Base-by-base conservation (phyloP, 2,797 vertebrate species). In the Percopsis omiscomaycus region DNA sequence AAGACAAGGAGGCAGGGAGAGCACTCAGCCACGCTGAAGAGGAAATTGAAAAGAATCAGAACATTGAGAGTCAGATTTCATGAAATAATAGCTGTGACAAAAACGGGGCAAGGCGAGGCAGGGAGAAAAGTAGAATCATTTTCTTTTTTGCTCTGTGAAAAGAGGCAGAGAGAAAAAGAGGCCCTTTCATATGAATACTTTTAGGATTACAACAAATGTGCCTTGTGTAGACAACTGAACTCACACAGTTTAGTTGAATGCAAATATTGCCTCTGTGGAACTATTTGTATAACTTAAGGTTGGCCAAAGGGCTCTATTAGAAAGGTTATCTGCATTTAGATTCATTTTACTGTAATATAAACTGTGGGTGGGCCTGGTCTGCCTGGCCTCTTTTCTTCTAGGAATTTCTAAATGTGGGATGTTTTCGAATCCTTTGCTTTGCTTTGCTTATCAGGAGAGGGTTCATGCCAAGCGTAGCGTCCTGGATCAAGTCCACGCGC, bases 41-140 rank as follows among this genome's bases (percentile, higher is more conserved):
- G 93, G 92, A 94, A 94, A 94, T 92, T 93, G 93, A 94, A 93
- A 92, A 94, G 91, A 93, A 94, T 91, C 92, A 90, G 91, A 94
- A 92, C 91, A 88, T 89, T 91, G 84, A 83, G 94, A 88, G 88
- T 94, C 93, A 81, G 87, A 92, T 95, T 95, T 94, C 92, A 91
- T 91, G 90, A 94, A 95, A 94, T 94, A 94, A 94, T 93, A 91
- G 90, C 87, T 93, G 90, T 92, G 91, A 92, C 92, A 93, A 90
- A 80, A 86, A 73, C 83, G 84, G 88, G 90, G 86, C 84, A 89
- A 91, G 88, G 89, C 89, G 77, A 90, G 84, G 87, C 88, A 89
- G 84, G 81, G 75, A 82, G 90, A 89, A 94, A 93, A 93, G 88
- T 88, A 91, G 91, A 92, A 89, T 89, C 82, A 87, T 92, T 94